Conservation (phyloP, 2,797 vertebrate genomes). For the Darevskia mixta region DNA sequence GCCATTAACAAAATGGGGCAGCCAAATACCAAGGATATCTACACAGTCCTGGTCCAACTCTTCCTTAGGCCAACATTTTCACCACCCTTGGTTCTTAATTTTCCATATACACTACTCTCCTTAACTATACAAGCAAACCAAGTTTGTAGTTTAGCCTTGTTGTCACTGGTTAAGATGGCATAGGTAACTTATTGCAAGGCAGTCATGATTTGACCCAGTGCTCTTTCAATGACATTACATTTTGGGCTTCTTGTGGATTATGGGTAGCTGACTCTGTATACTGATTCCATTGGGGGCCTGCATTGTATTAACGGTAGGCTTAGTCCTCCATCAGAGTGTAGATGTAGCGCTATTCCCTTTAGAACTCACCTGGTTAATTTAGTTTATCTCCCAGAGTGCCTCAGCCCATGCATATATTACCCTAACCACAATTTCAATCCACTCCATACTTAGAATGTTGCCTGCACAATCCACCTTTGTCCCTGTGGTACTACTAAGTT, state of each 20-base stretch:
- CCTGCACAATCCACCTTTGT: not conserved
- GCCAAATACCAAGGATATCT: too few relatives aligned
- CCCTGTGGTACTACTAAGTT: not conserved
- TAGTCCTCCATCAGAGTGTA: not conserved
- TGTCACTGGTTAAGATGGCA: not conserved
- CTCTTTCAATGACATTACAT: not conserved
- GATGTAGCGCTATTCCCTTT: not conserved
- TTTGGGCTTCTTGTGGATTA: not conserved
- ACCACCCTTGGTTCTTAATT: not conserved
- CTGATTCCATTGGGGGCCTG: not conserved
- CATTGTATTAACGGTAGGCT: not conserved
- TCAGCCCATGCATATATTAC: not conserved
- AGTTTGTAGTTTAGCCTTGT: not conserved
- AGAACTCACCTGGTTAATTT: not conserved
- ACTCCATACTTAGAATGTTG: not conserved
- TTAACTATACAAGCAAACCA: not conserved
- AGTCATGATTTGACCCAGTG: not conserved
- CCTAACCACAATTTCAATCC: not conserved
- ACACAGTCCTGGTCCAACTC: too few relatives aligned
- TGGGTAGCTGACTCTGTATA: not conserved
- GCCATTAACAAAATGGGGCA: too few relatives aligned
- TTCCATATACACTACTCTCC: not conserved
- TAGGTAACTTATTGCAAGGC: not conserved
- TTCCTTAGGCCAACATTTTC: too few relatives aligned
- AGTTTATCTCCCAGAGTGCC: not conserved